These are phyloP conservation scores for Yponomeuta evonymella DNA, from an alignment of 2,888 invertebrate species.

Conservation along the genomic window DNA sequence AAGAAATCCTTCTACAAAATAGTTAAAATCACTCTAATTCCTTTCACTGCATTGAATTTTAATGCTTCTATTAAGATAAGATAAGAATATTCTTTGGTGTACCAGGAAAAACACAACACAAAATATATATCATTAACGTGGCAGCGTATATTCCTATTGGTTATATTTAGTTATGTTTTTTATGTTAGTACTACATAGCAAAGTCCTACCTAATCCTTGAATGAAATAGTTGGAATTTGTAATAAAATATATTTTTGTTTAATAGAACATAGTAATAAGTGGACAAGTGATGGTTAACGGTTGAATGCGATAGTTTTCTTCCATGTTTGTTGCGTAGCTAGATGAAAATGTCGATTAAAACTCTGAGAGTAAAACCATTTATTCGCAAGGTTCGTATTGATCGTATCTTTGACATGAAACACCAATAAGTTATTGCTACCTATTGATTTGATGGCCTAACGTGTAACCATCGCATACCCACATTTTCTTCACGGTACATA, in stretches of 20 bases:
- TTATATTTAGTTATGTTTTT: too few relatives aligned
- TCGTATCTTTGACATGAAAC: background rate
- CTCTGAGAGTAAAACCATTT: background rate
- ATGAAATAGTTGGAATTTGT: background rate
- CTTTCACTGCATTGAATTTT: too few relatives aligned
- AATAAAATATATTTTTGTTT: background rate
- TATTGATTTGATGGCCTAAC: background rate
- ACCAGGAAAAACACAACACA: too few relatives aligned
- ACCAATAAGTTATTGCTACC: constrained; percentile 1
- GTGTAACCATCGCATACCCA: background rate
- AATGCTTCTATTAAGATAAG: too few relatives aligned
- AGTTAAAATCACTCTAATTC: too few relatives aligned
- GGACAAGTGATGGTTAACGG: background rate
- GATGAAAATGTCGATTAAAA: background rate
- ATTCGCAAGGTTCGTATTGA: background rate
- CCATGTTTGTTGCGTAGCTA: background rate
- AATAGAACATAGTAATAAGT: background rate
- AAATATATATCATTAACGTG: too few relatives aligned
- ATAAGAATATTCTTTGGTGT: too few relatives aligned
- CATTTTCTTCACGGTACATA: background rate
- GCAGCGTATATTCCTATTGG: too few relatives aligned
- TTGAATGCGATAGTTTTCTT: background rate
- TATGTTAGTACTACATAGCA: too few relatives aligned
- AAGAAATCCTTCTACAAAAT: too few relatives aligned
- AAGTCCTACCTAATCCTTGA: too few relatives aligned